phyloP scores from a whole-genome alignment of 2,113 vertebrate species.

The Verasper variegatus region DNA sequence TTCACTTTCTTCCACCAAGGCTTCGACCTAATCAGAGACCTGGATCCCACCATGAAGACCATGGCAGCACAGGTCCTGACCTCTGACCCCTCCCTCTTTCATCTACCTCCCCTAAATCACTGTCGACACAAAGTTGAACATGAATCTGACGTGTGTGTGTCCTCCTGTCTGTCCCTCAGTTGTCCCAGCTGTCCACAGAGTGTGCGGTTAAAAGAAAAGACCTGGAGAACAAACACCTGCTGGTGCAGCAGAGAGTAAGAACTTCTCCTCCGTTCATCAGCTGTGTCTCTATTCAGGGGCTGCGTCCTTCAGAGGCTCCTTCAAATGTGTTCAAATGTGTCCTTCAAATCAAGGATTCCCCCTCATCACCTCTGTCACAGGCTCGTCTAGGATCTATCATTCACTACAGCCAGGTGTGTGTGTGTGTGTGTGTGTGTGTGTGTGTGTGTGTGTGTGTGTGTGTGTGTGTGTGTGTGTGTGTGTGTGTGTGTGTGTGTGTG shows the following conservation, averaged over 20 bases:
- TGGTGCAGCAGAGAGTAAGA: constrained; percentile 82
- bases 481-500: too few relatives aligned
- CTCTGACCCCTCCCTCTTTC: background rate
- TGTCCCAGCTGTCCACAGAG: constrained; percentile 73
- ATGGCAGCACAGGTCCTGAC: constrained; percentile 77
- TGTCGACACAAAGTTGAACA: too few relatives aligned
- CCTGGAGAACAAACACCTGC: constrained; percentile 80
- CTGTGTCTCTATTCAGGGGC: background rate
- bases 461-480: too few relatives aligned
- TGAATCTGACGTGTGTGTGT: background rate
- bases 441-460: too few relatives aligned
- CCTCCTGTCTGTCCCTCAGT: constrained; percentile 53
- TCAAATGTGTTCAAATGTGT: too few relatives aligned
- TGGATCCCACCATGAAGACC: constrained; percentile 82
- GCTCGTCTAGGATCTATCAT: too few relatives aligned
- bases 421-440: too few relatives aligned
- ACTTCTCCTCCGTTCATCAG: background rate
- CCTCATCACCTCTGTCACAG: too few relatives aligned
- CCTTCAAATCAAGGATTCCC: too few relatives aligned
- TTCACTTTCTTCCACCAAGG: constrained; percentile 86
- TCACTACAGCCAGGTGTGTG: too few relatives aligned
- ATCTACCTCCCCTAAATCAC: too few relatives aligned
- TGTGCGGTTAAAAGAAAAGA: constrained; percentile 74
- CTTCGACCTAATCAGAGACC: constrained; percentile 81
- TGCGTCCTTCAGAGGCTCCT: too few relatives aligned